Evolutionary conservation across 2,113 vertebrate genomes (phyloP).

Genomic region (Oreochromis tanganicae): DNA sequence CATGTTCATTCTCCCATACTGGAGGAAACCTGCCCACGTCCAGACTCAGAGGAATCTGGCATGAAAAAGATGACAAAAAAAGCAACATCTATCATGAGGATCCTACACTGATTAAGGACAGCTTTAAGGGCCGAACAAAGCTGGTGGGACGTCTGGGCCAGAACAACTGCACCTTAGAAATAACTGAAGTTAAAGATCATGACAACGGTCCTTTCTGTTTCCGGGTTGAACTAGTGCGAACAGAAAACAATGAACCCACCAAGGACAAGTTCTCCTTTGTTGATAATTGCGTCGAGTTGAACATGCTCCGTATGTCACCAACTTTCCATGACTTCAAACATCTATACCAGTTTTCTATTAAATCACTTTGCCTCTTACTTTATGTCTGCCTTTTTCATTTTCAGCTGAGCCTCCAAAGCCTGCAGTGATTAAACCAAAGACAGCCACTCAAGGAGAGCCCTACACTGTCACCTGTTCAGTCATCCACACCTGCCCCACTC

Average conservation of each 20-base stretch:
- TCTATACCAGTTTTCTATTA: not conserved
- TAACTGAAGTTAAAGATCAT: constrained; percentile 9
- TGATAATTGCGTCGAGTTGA: constrained; percentile 10
- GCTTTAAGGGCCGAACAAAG: constrained; percentile 34
- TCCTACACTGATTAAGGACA: fast-evolving
- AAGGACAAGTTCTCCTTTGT: constrained; percentile 38
- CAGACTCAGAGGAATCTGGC: constrained; percentile 50
- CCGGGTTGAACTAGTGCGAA: constrained; percentile 19
- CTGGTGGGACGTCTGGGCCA: constrained; percentile 39
- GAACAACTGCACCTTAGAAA: constrained; percentile 61
- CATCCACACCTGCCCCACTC: constrained; percentile 47
- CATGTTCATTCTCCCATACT: constrained; percentile 51
- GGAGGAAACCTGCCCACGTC: not conserved
- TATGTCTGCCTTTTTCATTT: not conserved
- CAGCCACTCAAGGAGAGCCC: not conserved
- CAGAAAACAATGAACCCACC: not conserved
- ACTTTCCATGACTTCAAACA: not conserved
- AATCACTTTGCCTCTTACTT: not conserved
- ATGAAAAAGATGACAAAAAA: fast-evolving
- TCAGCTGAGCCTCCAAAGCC: constrained; percentile 8
- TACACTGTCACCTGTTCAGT: constrained; percentile 43
- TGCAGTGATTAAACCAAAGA: not conserved
- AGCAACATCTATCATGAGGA: not conserved
- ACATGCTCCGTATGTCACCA: constrained; percentile 15
- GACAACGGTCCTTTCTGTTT: constrained; percentile 67